These are phyloP conservation scores for Caranx melampygus DNA, from an alignment of 2,113 vertebrate species.

Conservation along the genomic window DNA sequence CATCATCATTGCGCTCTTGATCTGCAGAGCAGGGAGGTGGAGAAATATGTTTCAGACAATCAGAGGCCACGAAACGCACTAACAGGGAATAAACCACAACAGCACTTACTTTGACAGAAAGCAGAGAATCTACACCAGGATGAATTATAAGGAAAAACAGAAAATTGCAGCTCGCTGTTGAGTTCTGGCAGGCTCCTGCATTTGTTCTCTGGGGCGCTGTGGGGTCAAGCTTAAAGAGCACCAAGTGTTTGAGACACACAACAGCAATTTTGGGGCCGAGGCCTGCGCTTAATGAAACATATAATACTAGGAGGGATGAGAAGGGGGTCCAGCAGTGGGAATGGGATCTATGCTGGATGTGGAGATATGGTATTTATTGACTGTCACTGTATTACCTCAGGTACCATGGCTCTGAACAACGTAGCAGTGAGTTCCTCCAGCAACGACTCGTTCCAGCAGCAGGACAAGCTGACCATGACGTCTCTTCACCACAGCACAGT, in stretches of 20 bases:
- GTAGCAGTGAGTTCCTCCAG: slow-evolving; percentile 86
- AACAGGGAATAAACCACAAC: slow-evolving; percentile 64
- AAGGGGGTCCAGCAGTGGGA: slow-evolving; percentile 14
- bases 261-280: slow-evolving; percentile 41
- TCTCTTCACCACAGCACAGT: slow-evolving; percentile 90
- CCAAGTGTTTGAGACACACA: slow-evolving; percentile 68
- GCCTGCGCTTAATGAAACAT: slow-evolving; percentile 46
- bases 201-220: slow-evolving; percentile 32
- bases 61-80: slow-evolving; percentile 62
- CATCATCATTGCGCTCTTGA: slow-evolving; percentile 71
- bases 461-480: slow-evolving; percentile 81
- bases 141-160: slow-evolving; percentile 55
- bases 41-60: slow-evolving; percentile 71
- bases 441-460: slow-evolving; percentile 75
- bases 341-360: slow-evolving; percentile 10
- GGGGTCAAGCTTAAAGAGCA: slow-evolving; percentile 43
- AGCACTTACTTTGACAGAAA: slow-evolving; percentile 68
- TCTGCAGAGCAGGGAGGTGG: slow-evolving; percentile 64
- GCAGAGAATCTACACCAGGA: slow-evolving; percentile 62
- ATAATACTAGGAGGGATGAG: slow-evolving; percentile 21
- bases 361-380: slow-evolving; percentile 47
- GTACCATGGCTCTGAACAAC: slow-evolving; percentile 88
- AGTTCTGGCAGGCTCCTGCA: slow-evolving; percentile 28
- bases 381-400: slow-evolving; percentile 74
- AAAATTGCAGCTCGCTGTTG: slow-evolving; percentile 51